Evolutionary conservation across 2,113 vertebrate genomes (phyloP).

Genomic region (Mus spicilegus): DNA sequence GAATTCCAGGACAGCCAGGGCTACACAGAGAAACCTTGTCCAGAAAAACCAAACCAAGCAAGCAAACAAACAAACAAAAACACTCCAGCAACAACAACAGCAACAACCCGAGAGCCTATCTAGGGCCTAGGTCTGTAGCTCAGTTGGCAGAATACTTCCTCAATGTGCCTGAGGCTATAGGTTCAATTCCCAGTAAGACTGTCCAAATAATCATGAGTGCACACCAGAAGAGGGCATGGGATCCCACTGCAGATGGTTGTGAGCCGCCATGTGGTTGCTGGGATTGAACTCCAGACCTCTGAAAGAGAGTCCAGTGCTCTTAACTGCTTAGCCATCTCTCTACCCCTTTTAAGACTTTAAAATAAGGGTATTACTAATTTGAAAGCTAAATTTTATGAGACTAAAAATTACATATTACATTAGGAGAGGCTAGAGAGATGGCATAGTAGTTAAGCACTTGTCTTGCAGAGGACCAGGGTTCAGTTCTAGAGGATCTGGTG

Average conservation of each 20-base stretch:
- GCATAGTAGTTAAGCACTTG: neutral
- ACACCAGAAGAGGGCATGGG: too few species aligned
- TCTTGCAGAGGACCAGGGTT: neutral
- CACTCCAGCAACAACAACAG: neutral
- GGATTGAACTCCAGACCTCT: too few species aligned
- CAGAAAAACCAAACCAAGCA: neutral
- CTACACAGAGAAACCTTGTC: neutral
- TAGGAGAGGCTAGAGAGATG: neutral
- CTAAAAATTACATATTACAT: neutral
- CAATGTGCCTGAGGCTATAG: neutral
- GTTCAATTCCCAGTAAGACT: slow-evolving; percentile 9
- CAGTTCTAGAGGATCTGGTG: neutral
- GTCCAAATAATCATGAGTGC: neutral
- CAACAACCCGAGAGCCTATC: neutral
- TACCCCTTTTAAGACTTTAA: neutral
- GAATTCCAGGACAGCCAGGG: neutral
- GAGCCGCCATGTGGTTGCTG: too few species aligned
- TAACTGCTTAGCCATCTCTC: too few species aligned
- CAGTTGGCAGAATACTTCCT: neutral
- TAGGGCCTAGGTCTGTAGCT: neutral
- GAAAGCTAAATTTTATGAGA: neutral
- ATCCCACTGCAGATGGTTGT: too few species aligned
- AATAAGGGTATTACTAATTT: slow-evolving; percentile 22
- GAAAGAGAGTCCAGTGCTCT: too few species aligned
- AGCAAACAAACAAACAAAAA: neutral